Base-by-base conservation (phyloP, 1,140 invertebrate species). In the Aphelenchoides fujianensis region DNA sequence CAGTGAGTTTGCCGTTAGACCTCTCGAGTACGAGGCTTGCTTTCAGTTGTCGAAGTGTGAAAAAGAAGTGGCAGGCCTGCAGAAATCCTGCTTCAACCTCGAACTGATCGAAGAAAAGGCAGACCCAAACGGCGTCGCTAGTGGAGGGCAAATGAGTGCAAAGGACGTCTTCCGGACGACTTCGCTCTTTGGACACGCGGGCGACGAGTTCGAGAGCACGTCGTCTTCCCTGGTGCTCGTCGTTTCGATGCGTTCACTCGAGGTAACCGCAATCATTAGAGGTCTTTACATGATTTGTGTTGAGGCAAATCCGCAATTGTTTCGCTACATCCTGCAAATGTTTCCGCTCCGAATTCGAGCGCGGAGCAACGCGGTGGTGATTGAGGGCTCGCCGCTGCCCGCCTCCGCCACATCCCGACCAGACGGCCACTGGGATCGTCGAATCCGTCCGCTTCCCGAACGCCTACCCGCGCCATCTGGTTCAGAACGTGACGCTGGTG, bases 41-140 rank as follows among this genome's bases (percentile, higher is more conserved):
- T 67, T 70, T 80, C 2, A 76, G 78, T 54, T 76, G 48, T 57
- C 78, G 35, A 75, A 37, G 52, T 77, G 75, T 31, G 74, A 80
- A 32, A n/a, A n/a, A n/a, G 73, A 81, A 23, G 68, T 1, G 16
- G 2, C 71, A 16, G n/a, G 32, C 1, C 16, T 53, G 19, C 23
- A 79, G 16, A n/a, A n/a, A n/a, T 32, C 77, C 3, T 78, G 76
- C 55, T 78, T 78, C 53, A 62, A 72, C 41, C 36, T 78, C 12
- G 31, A 62, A 34, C 36, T 78, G n/a, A 53, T 78, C 27, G 76
- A 78, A 63, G 74, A 79, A 31, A 16, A 48, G 3, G 69, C 77
- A 9, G 76, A 78, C 52, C 69, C 59, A 32, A 27, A 31, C 7
- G 53, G 61, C 16, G 19, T 63, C 2, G 35, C 36, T 3, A 23